A percentile compares a stretch with the other conserved stretches of the same genome.
Evolutionary conservation across 1,140 invertebrate genomes (phyloP).

Genomic region (Drosophila pachea): DNA sequence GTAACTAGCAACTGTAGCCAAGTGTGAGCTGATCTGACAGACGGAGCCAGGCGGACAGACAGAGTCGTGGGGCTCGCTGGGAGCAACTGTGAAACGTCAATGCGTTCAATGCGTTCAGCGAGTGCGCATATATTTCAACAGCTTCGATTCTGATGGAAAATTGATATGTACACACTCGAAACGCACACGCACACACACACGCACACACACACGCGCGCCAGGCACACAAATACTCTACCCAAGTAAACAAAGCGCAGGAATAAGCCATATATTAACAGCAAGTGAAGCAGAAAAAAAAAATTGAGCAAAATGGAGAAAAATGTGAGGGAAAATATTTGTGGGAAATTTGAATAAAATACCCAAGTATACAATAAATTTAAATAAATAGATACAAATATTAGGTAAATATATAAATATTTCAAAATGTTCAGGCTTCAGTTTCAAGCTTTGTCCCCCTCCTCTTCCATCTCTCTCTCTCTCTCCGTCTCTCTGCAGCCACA

Average conservation of each 20-base stretch:
- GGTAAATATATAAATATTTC: neutral
- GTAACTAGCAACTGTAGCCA: slow-evolving; percentile 9
- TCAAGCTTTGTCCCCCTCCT: too few species aligned
- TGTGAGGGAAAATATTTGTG: neutral
- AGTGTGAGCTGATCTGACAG: slow-evolving; percentile 30
- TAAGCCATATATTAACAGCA: slow-evolving; percentile 1
- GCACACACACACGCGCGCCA: neutral
- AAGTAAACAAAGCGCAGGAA: slow-evolving; percentile 3
- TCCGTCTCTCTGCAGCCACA: too few species aligned
- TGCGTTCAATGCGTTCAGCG: slow-evolving; percentile 57
- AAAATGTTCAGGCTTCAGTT: neutral
- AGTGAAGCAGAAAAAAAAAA: neutral
- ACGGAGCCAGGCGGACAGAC: slow-evolving; percentile 19
- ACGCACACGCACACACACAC: neutral
- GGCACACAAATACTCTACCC: slow-evolving; percentile 12
- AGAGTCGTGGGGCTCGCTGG: neutral
- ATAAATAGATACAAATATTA: too few species aligned
- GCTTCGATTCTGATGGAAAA: slow-evolving; percentile 40
- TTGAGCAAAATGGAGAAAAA: too few species aligned
- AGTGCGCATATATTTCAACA: slow-evolving; percentile 54
- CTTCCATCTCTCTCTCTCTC: too few species aligned
- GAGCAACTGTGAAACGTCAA: slow-evolving; percentile 42
- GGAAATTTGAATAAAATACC: neutral
- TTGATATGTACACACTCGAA: slow-evolving; percentile 35
- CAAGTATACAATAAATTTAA: too few species aligned